Evolutionary conservation across 2,888 invertebrate genomes (phyloP).

Genomic region (Lingula anatina): DNA sequence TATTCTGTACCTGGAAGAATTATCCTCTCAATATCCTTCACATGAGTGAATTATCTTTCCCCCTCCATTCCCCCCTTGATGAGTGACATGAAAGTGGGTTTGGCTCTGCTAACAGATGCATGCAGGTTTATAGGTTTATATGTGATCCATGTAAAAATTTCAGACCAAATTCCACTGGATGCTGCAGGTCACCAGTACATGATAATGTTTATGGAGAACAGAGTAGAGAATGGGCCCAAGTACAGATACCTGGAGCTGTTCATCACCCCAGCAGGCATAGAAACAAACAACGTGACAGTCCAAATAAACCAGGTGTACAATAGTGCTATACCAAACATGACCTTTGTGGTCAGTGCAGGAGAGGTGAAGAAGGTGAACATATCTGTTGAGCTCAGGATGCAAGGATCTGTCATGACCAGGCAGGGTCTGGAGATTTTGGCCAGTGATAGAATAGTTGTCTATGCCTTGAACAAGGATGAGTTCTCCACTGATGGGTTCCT

Average conservation of each 20-base stretch:
- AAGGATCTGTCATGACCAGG: constrained; percentile 11
- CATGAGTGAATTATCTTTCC: no score
- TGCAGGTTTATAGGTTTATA: no score
- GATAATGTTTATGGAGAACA: constrained; percentile 7
- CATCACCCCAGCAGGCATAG: constrained; percentile 21
- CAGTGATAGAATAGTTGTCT: constrained; percentile 19
- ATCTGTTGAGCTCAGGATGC: constrained; percentile 6
- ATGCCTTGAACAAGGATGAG: no score
- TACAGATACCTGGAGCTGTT: constrained; percentile 18
- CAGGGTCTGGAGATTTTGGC: constrained; percentile 16
- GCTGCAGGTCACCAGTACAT: constrained; percentile 6
- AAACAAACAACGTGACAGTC: constrained; percentile 15
- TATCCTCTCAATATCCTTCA: no score
- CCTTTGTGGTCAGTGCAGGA: constrained; percentile 13
- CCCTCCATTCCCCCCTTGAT: no score
- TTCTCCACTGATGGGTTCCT: constrained; percentile 25
- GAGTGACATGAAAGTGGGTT: no score
- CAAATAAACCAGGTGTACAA: constrained; percentile 13
- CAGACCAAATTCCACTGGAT: no score
- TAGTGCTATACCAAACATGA: constrained; percentile 5
- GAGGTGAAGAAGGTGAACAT: constrained; percentile 12
- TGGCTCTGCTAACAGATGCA: no score
- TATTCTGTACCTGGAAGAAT: no score
- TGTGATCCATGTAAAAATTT: no score
- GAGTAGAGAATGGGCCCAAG: not conserved